Evolutionary conservation across 2,888 invertebrate species (phyloP), one percentile per base, ranked within the genome.

Genomic region (Caenorhabditis japonica): DNA sequence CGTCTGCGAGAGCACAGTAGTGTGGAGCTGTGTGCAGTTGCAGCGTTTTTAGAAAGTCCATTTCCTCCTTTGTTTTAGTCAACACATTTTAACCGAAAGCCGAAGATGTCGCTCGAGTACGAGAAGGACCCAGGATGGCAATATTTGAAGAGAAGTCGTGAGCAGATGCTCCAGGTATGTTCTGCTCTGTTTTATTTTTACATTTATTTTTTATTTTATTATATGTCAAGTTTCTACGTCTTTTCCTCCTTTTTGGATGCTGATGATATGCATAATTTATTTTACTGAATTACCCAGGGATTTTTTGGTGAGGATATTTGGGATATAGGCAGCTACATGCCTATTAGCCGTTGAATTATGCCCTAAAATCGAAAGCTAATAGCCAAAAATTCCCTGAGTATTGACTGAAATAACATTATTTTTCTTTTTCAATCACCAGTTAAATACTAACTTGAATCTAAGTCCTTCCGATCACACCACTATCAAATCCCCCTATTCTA

Each of bases 401-500:
- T n/a, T n/a, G n/a, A n/a, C n/a, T n/a, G n/a, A n/a, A n/a, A n/a
- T n/a, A n/a, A n/a, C n/a, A n/a, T n/a, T n/a, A n/a, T n/a, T n/a
- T 8, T 12, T 38, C 3, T 19, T 49, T n/a, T 17, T 61, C 33
- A 38, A 17, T 47, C 23, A 19, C 23, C 21, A n/a, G n/a, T n/a
- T n/a, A n/a, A n/a, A n/a, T n/a, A n/a, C n/a, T n/a, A n/a, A n/a
- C n/a, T n/a, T n/a, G n/a, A n/a, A n/a, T n/a, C n/a, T n/a, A n/a
- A n/a, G n/a, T n/a, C n/a, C n/a, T n/a, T n/a, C n/a, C n/a, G n/a
- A n/a, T n/a, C n/a, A n/a, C n/a, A n/a, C n/a, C n/a, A n/a, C n/a
- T n/a, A n/a, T n/a, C n/a, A n/a, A n/a, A n/a, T n/a, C 30, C 23
- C 12, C 13, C 21, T 7, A 15, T 68, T 69, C 8, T 69, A 95